These are phyloP conservation scores for Ascaphus truei DNA, from an alignment of 2,113 vertebrate species.

Conservation along the genomic window DNA sequence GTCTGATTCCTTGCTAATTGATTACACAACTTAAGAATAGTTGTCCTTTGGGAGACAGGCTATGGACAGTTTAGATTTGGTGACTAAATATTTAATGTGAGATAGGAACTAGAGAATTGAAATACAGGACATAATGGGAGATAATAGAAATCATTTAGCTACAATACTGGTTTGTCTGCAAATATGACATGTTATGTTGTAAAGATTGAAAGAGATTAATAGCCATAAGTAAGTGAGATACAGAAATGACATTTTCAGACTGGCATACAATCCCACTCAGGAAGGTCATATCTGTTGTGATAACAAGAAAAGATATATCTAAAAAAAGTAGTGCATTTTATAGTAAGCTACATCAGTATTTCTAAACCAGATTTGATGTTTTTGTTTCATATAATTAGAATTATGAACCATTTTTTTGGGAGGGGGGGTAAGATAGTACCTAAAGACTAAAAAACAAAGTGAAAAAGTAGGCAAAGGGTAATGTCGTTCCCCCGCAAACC, in stretches of 20 bases:
- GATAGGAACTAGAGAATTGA: conserved; percentile 48
- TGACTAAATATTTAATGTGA: conserved; percentile 51
- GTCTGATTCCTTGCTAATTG: conserved; percentile 48
- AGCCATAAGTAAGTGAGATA: conserved; percentile 4
- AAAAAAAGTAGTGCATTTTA: too few relatives aligned
- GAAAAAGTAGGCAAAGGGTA: too few relatives aligned
- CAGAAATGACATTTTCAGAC: conserved; percentile 26
- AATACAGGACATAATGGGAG: conserved; percentile 56
- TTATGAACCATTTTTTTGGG: too few relatives aligned
- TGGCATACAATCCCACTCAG: neutral
- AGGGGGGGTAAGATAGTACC: too few relatives aligned
- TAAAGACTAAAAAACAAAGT: too few relatives aligned
- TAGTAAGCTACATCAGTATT: too few relatives aligned
- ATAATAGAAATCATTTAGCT: conserved; percentile 52
- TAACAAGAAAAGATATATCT: neutral
- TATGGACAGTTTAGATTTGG: conserved; percentile 46
- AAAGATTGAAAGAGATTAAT: conserved; percentile 44
- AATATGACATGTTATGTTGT: conserved; percentile 44
- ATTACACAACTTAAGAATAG: conserved; percentile 40
- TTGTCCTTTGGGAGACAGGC: conserved; percentile 39
- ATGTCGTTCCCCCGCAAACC: too few relatives aligned
- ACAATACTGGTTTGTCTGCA: conserved; percentile 32
- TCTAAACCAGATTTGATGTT: too few relatives aligned
- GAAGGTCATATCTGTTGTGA: neutral
- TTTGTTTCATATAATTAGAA: too few relatives aligned